phyloP scores from a whole-genome alignment of 2,113 vertebrate species.

The Oceanites oceanicus region DNA sequence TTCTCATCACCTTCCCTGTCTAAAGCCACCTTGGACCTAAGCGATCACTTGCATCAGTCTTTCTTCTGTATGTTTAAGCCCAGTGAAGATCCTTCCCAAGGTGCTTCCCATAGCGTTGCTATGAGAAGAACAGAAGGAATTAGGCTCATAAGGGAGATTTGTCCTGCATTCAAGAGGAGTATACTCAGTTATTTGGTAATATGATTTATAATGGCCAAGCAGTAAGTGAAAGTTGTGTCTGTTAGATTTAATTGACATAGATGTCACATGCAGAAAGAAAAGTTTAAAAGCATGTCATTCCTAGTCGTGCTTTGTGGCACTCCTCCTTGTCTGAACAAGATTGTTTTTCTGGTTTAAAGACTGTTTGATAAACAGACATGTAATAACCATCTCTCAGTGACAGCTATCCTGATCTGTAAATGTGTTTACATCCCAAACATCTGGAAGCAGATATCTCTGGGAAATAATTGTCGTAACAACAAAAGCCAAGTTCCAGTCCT shows the following conservation, averaged over 20 bases:
- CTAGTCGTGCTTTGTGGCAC: background rate
- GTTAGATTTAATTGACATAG: background rate
- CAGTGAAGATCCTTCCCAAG: background rate
- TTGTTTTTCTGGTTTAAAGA: background rate
- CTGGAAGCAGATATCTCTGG: background rate
- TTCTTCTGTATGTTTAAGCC: background rate
- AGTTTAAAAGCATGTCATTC: background rate
- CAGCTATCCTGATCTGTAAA: background rate
- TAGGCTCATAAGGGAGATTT: background rate
- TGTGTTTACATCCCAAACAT: background rate
- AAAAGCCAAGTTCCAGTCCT: background rate
- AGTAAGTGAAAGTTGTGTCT: background rate
- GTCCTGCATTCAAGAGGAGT: background rate
- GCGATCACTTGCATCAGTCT: background rate
- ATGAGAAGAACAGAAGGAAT: background rate
- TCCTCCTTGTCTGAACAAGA: background rate
- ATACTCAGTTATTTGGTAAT: background rate
- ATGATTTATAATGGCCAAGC: background rate
- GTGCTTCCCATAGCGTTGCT: background rate
- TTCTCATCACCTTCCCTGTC: background rate
- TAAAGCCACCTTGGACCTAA: background rate
- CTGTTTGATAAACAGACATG: background rate
- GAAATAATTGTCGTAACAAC: background rate
- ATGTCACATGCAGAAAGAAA: background rate
- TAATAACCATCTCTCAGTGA: background rate